Conservation (phyloP, 2,888 invertebrate species). For the Campoletis raptor region DNA sequence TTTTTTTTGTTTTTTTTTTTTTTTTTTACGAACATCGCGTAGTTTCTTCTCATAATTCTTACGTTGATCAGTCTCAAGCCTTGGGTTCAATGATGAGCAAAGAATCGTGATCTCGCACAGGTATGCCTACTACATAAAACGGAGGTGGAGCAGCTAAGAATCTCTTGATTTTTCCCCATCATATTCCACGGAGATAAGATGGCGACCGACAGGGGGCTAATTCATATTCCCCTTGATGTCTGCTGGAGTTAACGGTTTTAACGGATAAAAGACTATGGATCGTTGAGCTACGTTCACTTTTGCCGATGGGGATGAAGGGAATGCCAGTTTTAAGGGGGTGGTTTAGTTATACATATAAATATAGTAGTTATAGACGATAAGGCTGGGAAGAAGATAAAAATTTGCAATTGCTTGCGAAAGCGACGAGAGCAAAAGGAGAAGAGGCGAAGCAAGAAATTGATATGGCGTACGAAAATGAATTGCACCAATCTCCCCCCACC, state of each 20-base stretch:
- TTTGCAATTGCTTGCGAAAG: slow-evolving; percentile 64
- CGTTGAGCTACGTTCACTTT: slow-evolving; percentile 72
- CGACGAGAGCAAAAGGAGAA: slow-evolving; percentile 74
- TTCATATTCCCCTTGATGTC: slow-evolving; percentile 84
- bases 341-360: slow-evolving; percentile 61
- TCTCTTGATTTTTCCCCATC: slow-evolving; percentile 39
- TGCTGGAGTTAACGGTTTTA: slow-evolving; percentile 84
- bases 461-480: slow-evolving; percentile 85
- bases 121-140: background rate
- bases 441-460: slow-evolving; percentile 85
- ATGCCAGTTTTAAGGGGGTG: slow-evolving; percentile 59
- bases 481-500: slow-evolving; percentile 76
- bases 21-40: background rate
- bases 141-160: background rate
- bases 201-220: slow-evolving; percentile 77
- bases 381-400: slow-evolving; percentile 64
- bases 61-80: background rate
- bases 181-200: slow-evolving; percentile 74
- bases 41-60: background rate
- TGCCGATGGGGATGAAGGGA: slow-evolving; percentile 63
- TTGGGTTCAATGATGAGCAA: background rate
- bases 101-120: slow-evolving; percentile 3
- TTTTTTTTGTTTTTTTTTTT: background rate
- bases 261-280: slow-evolving; percentile 84
- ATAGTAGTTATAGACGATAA: slow-evolving; percentile 66